phyloP scores from a whole-genome alignment of 2,113 vertebrate genomes.

The Suricata suricatta region DNA sequence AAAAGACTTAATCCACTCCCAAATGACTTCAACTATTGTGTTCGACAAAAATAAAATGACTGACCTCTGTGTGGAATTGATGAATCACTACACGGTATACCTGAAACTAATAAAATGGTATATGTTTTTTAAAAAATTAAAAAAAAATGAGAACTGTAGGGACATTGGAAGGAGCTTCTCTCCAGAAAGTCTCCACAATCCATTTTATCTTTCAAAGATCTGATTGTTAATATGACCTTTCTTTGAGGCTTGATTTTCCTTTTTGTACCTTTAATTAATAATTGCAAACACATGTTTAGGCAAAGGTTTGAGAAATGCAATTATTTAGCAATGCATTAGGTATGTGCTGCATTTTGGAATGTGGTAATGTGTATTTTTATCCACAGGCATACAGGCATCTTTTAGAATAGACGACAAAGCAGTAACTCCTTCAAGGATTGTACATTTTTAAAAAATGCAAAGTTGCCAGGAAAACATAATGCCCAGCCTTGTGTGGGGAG shows the following conservation, averaged over 20 bases:
- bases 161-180: background rate
- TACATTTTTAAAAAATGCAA: background rate
- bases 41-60: conserved; percentile 31
- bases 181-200: background rate
- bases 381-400: background rate
- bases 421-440: background rate
- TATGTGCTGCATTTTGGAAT: background rate
- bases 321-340: background rate
- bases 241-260: conserved; percentile 19
- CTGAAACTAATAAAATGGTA: background rate
- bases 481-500: background rate
- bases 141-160: background rate
- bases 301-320: conserved; percentile 27
- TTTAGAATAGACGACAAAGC: background rate
- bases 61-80: background rate
- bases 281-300: conserved; percentile 45
- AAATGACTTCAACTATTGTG: conserved; percentile 10
- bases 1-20: background rate
- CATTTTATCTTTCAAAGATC: background rate
- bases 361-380: background rate
- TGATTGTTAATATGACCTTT: background rate
- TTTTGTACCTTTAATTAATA: conserved; percentile 32
- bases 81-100: background rate
- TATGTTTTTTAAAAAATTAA: background rate
- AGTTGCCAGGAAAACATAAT: background rate